Base-by-base conservation (phyloP, 2,888 invertebrate species). In the Drosophila incognita region DNA sequence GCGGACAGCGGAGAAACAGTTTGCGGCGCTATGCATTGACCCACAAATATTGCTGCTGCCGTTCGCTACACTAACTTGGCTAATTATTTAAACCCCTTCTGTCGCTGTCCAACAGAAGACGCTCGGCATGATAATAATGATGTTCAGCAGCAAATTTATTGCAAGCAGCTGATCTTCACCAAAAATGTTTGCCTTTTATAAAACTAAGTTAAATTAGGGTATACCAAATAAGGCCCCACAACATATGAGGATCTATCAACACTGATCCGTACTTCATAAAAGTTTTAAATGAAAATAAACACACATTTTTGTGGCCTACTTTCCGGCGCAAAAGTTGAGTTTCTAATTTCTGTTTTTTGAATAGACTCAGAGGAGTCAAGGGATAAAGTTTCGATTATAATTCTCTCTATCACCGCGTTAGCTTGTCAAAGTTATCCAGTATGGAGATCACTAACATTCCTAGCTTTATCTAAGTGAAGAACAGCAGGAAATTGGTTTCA, bases 1-100 rank as follows among this genome's bases (percentile, higher is more conserved):
- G 38, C n/a, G 56, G 40, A 15, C 15, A 31, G 56, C 15, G 21
- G 48, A 15, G 40, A 15, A 29, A 36, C 13, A 36, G 40, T 42
- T 33, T 29, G 36, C 21, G 31, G 31, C 40, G 48, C 64, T 67
- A 58, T 40, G 73, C 68, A 67, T 76, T 83, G 77, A 81, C 83
- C 81, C 80, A 83, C 76, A 82, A 76, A 83, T 74, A 64, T 63
- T 52, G 51, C 57, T 49, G 58, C 65, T 61, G 63, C 33, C 48
- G 48, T 51, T 42, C 48, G 51, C 48, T 42, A 63, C 49, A 68
- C 31, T 66, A 49, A 68, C 31, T 66, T 61, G 42, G 21, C 21
- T 42, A 76, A 69, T 67, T 69, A 62, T 67, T 65, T 64, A 76
- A 70, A 70, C 61, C 70, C 70, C 52, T 57, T 74, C 57, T 40